Evolutionary conservation across 2,888 invertebrate genomes (phyloP), one percentile per base, ranked within the genome.

Genomic region (Cistogaster globosa): DNA sequence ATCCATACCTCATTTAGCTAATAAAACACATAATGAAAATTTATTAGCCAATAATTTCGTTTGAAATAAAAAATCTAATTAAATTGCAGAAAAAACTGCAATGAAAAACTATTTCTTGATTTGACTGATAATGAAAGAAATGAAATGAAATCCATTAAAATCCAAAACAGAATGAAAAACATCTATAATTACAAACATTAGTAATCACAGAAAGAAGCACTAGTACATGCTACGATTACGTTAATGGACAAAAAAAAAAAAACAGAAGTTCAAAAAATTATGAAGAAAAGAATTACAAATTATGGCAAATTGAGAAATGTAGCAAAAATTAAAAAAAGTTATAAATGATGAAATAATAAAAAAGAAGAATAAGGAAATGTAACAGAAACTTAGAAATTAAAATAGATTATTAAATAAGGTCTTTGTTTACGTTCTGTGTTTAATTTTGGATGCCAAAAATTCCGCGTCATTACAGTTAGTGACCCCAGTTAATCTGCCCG

Each of bases 11-110:
- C 36, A 1, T 65, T 57, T 7, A 57, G 75, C 65, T 48, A 65
- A 76, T 76, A 76, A 76, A 67, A 75, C 45, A 63, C 65, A 65
- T 57, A 62, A 74, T 74, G 11, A 74, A 75, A 55, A 53, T 63
- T 63, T 53, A 63, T 63, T 75, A 63, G 63, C 63, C 53, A 51
- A 63, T 55, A 55, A 26, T n/a, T 12, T 48, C 16, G 14, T 14
- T 48, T 4, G 14, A 18, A 53, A 18, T 9, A 8, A 53, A 36
- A 58, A 76, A 48, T 57, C 75, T 57, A 65, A 76, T 67, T 76
- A 76, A 76, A 36, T 76, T 32, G 18, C 14, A 36, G 32, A 55
- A 57, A 67, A 55, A 14, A 20, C 7, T 26, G 26, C 20, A 68
- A 38, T 67, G 45, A 32, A 63, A 67, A 22, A 57, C 7, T 12